Conservation (phyloP, 2,113 vertebrate species). For the Emydura subglobosa region DNA sequence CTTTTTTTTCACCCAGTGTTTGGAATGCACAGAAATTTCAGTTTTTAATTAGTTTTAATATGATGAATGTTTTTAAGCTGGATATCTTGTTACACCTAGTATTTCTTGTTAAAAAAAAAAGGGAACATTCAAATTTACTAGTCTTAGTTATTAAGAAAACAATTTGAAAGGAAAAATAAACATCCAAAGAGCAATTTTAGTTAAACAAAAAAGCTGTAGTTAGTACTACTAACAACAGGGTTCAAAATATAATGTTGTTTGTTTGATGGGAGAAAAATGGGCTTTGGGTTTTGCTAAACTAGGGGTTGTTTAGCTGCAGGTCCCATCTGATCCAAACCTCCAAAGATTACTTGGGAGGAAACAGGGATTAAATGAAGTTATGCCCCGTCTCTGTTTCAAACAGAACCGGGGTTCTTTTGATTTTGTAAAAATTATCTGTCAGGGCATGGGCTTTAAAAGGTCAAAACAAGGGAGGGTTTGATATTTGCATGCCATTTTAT, state of each 20-base stretch:
- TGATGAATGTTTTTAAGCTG: conserved; percentile 70
- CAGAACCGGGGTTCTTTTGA: not conserved
- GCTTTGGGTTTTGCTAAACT: rapidly evolving
- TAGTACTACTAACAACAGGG: conserved; percentile 23
- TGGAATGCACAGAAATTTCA: conserved; percentile 74
- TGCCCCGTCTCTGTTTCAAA: not conserved
- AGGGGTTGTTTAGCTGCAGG: not conserved
- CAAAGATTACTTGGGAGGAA: not conserved
- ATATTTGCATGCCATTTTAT: not conserved
- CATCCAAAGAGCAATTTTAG: conserved; percentile 70
- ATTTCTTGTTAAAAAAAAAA: conserved; percentile 18
- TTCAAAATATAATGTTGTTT: conserved; percentile 68
- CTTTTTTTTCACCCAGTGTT: conserved; percentile 48
- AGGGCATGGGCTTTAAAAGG: not conserved
- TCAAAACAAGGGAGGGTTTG: not conserved
- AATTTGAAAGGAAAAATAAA: conserved; percentile 63
- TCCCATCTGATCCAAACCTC: not conserved
- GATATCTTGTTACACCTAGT: conserved; percentile 67
- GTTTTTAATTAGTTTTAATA: conserved; percentile 80
- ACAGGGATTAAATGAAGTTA: not conserved
- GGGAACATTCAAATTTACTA: conserved; percentile 47
- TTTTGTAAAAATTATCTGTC: not conserved
- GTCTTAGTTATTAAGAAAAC: conserved; percentile 72
- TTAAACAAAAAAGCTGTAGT: conserved; percentile 75
- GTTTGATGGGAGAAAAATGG: conserved; percentile 44